phyloP scores from a whole-genome alignment of 2,888 invertebrate genomes.

The Orchesella flavescens region DNA sequence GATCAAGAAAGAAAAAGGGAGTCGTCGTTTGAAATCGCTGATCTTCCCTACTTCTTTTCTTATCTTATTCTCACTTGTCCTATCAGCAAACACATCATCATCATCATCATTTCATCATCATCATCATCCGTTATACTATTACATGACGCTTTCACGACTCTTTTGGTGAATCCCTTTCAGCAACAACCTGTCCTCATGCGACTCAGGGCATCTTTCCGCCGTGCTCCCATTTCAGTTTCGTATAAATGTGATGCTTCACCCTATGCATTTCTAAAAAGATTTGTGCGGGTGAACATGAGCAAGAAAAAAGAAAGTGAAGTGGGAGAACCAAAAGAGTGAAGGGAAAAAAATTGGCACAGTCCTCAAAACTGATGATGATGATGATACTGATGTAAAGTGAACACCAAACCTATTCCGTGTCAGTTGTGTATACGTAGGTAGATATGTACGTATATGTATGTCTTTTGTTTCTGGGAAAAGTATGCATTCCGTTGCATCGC shows the following conservation, averaged over 20 bases:
- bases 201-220: no score
- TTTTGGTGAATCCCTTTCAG: neutral
- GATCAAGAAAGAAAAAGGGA: neutral
- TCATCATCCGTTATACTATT: constrained; percentile 16
- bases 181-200: no score
- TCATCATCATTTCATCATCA: constrained; percentile 8
- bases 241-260: neutral
- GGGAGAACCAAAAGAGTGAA: neutral
- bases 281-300: neutral
- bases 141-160: neutral
- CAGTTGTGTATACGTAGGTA: no score
- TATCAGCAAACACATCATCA: neutral
- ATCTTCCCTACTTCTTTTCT: neutral
- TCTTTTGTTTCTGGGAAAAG: neutral
- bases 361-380: constrained; percentile 16
- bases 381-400: neutral
- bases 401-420: no score
- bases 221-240: neutral
- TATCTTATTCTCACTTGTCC: neutral
- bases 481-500: neutral
- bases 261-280: constrained; percentile 29
- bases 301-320: neutral
- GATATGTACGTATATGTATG: neutral
- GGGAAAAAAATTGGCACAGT: neutral
- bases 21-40: neutral